These are phyloP conservation scores for Gallinago paraguaiae DNA, from an alignment of 2,113 vertebrate genomes.

Conservation along the genomic window DNA sequence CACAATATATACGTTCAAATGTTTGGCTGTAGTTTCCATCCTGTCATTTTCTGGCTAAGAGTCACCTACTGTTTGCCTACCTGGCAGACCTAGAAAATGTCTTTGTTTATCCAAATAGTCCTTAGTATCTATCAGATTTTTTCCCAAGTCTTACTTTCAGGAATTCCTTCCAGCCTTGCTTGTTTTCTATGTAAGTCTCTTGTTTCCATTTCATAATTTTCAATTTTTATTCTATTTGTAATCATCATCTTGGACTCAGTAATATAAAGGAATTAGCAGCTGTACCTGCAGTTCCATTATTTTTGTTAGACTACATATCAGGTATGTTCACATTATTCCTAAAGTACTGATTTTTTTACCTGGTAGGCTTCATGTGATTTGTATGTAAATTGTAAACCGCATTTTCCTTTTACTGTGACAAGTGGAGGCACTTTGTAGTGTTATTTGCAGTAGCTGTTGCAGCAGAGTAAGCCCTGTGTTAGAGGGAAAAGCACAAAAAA, in stretches of 20 bases:
- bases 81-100: background rate
- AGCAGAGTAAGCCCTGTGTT: background rate
- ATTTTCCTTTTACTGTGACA: conserved; percentile 23
- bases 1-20: background rate
- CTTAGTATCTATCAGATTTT: background rate
- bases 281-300: background rate
- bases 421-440: conserved; percentile 20
- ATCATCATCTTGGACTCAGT: background rate
- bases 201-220: background rate
- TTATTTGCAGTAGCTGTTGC: conserved; percentile 22
- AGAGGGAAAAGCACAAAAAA: conserved; percentile 21
- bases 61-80: background rate
- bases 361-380: conserved; percentile 2
- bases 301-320: background rate
- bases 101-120: background rate
- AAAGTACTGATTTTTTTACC: background rate
- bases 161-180: background rate
- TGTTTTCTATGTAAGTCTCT: background rate
- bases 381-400: conserved; percentile 29
- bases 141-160: background rate
- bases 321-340: background rate
- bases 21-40: background rate
- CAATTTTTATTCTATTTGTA: background rate
- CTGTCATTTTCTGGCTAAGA: background rate
- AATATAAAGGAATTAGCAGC: background rate